These are phyloP conservation scores for Styela clava DNA, from an alignment of 23 tunicate species.

Conservation along the genomic window DNA sequence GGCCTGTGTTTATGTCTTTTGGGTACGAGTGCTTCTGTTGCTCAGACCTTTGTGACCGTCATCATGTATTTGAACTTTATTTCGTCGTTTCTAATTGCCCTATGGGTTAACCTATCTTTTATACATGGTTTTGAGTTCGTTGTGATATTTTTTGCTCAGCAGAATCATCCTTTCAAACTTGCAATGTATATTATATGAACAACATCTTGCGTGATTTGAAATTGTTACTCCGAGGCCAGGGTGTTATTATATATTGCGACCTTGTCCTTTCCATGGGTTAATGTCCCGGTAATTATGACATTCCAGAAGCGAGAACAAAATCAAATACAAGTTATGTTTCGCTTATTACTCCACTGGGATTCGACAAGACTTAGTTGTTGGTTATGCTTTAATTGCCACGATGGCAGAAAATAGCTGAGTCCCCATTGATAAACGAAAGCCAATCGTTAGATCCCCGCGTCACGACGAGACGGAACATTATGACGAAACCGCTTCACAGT, in stretches of 20 bases:
- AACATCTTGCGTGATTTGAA: too few relatives aligned
- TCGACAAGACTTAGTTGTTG: background rate
- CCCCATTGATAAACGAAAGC: background rate
- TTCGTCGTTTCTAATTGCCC: background rate
- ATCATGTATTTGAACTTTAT: background rate
- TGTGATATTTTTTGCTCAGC: too few relatives aligned
- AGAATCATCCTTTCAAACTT: too few relatives aligned
- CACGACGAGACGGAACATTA: background rate
- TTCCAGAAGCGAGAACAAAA: conserved; percentile 10
- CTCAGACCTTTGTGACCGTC: background rate
- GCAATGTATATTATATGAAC: too few relatives aligned
- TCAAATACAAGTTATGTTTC: conserved; percentile 11
- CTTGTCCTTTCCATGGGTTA: background rate
- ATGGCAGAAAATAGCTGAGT: background rate
- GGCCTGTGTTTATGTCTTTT: background rate
- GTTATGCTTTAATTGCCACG: background rate
- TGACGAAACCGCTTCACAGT: background rate
- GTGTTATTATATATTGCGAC: background rate
- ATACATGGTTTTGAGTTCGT: too few relatives aligned
- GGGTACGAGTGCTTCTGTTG: background rate
- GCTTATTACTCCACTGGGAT: conserved; percentile 14
- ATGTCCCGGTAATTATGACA: background rate
- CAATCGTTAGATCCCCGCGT: background rate
- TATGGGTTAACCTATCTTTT: background rate
- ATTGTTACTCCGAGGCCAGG: background rate